Conservation (phyloP, 1,140 invertebrate genomes). For the Penaeus vannamei region DNA sequence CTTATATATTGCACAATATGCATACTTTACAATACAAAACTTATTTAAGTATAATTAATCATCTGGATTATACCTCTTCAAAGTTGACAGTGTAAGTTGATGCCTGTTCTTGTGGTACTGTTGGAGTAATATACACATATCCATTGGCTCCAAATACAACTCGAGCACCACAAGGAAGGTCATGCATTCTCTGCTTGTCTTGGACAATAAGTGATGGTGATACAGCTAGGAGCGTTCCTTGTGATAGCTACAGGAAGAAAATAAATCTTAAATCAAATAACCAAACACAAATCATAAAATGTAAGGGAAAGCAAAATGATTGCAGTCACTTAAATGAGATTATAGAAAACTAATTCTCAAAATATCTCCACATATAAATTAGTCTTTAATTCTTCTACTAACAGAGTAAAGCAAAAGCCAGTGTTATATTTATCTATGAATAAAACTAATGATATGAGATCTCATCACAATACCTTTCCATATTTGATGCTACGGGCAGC, state of each 20-base stretch:
- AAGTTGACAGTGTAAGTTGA: constrained; percentile 63
- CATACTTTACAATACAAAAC: background rate
- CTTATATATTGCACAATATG: background rate
- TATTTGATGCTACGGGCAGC: constrained; percentile 98
- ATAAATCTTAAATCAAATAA: background rate
- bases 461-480: constrained; percentile 82
- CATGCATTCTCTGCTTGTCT: constrained; percentile 97
- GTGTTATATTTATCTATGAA: no score
- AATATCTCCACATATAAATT: no score
- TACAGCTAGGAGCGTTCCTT: constrained; percentile 93
- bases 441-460: background rate
- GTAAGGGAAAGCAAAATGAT: no score
- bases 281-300: no score
- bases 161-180: constrained; percentile 89
- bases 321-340: no score
- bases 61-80: constrained; percentile 59
- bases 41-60: background rate
- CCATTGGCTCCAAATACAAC: constrained; percentile 98
- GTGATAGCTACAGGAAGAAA: constrained; percentile 77
- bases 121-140: constrained; percentile 94
- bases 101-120: constrained; percentile 69
- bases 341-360: no score
- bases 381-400: no score
- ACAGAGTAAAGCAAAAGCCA: no score
- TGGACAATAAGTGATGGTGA: constrained; percentile 93